A percentile compares a stretch with the other conserved stretches of the same genome.
These are phyloP conservation scores for Heterodera filipjevi DNA, from an alignment of 2,888 invertebrate genomes.

Conservation along the genomic window DNA sequence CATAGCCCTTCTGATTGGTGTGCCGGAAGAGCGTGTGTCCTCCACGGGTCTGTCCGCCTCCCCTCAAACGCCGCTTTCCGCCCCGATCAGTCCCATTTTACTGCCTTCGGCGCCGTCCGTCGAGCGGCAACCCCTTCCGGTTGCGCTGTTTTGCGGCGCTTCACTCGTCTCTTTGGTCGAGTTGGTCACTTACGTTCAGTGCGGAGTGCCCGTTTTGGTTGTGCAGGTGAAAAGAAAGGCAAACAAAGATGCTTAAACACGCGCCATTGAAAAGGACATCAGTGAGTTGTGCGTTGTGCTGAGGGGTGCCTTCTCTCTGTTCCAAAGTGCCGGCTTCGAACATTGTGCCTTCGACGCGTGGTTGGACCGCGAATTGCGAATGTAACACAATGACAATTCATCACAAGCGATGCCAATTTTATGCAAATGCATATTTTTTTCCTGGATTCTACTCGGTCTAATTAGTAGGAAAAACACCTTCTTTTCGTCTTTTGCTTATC, in stretches of 20 bases:
- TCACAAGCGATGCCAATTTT: too few relatives aligned
- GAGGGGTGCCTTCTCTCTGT: conserved; percentile 50
- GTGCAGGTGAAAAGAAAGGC: conserved; percentile 44
- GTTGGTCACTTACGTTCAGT: conserved; percentile 52
- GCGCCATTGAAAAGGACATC: conserved; percentile 45
- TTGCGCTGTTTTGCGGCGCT: conserved; percentile 56
- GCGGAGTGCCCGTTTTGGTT: conserved; percentile 58
- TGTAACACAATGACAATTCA: background rate
- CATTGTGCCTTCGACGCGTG: conserved; percentile 51
- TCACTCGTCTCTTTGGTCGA: conserved; percentile 51
- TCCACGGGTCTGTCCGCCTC: conserved; percentile 21
- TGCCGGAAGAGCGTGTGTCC: conserved; percentile 53
- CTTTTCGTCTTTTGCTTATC: too few relatives aligned
- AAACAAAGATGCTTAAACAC: background rate
- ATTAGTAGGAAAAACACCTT: too few relatives aligned
- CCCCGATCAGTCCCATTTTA: conserved; percentile 43
- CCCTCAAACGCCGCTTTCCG: conserved; percentile 40
- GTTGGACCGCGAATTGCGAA: conserved; percentile 40
- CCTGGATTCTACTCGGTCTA: too few relatives aligned
- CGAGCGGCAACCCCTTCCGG: conserved; percentile 56
- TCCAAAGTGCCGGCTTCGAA: conserved; percentile 50
- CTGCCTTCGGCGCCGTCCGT: conserved; percentile 48
- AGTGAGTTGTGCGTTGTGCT: conserved; percentile 60
- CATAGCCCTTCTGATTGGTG: conserved; percentile 56
- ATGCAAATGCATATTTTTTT: too few relatives aligned